Evolutionary conservation across 2,888 invertebrate species (phyloP).

Genomic region (Ganaspis brasiliensis): DNA sequence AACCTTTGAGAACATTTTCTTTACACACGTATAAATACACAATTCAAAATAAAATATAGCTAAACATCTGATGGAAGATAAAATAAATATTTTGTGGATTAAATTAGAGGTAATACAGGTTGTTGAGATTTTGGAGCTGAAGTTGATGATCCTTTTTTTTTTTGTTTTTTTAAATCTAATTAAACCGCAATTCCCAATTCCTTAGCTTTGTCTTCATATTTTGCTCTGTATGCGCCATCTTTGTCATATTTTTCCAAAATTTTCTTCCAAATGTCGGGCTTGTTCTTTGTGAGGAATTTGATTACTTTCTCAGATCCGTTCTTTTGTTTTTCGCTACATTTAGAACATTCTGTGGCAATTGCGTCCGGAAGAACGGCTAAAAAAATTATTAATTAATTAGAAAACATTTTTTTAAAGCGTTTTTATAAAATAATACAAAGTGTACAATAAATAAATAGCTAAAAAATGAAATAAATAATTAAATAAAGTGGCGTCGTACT

Average conservation of each 20-base stretch:
- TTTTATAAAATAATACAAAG: too few species aligned
- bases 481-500: too few species aligned
- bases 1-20: too few species aligned
- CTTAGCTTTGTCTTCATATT: conserved; percentile 83
- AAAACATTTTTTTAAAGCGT: background rate
- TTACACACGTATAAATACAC: too few species aligned
- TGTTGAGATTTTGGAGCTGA: conserved; percentile 5
- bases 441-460: too few species aligned
- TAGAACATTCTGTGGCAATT: conserved; percentile 84
- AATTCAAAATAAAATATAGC: background rate
- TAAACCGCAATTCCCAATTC: conserved; percentile 72
- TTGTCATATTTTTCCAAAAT: conserved; percentile 87
- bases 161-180: background rate
- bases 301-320: conserved; percentile 85
- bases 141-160: background rate
- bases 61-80: background rate
- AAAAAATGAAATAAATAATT: too few species aligned
- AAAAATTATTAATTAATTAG: conserved; percentile 64
- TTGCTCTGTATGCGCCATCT: conserved; percentile 84
- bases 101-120: conserved; percentile 16
- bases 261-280: conserved; percentile 84
- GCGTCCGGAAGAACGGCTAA: conserved; percentile 88
- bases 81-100: background rate
- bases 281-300: conserved; percentile 83
- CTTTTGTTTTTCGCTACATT: conserved; percentile 86